Conservation (phyloP, 35 echinoderm and acorn worm genomes). For the Heliocidaris tuberculata region DNA sequence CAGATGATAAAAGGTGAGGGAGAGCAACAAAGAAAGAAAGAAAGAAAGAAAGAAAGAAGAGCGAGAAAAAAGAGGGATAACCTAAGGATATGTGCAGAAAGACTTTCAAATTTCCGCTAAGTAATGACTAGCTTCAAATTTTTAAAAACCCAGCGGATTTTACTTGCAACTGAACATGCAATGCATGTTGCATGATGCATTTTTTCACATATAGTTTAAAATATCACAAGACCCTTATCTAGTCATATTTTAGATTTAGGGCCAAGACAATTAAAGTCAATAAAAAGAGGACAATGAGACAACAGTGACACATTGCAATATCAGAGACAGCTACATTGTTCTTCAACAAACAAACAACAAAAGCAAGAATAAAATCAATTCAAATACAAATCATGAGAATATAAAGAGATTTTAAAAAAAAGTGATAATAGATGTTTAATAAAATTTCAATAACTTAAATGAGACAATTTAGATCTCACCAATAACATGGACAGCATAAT, state of each 20-base stretch:
- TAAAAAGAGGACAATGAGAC: background rate
- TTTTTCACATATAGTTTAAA: background rate
- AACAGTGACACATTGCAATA: too few species aligned
- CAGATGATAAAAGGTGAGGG: background rate
- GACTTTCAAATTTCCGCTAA: too few species aligned
- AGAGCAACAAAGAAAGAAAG: background rate
- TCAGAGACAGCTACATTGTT: too few species aligned
- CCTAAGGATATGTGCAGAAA: background rate
- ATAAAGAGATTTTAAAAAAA: background rate
- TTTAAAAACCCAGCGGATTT: background rate
- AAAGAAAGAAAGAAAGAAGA: too few species aligned
- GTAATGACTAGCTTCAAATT: too few species aligned
- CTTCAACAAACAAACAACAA: background rate
- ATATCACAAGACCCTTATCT: background rate
- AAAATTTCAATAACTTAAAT: too few species aligned
- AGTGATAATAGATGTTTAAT: too few species aligned
- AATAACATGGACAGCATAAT: constrained; percentile 16
- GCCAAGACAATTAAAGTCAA: background rate
- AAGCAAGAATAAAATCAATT: background rate
- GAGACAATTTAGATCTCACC: background rate
- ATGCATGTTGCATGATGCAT: background rate
- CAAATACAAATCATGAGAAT: background rate
- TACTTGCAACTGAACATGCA: background rate
- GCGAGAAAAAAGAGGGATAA: background rate
- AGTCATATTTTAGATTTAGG: too few species aligned